Evolutionary conservation across 2,888 invertebrate species (phyloP), one percentile per base, ranked within the genome.

Genomic region (Brachylomia viminalis): DNA sequence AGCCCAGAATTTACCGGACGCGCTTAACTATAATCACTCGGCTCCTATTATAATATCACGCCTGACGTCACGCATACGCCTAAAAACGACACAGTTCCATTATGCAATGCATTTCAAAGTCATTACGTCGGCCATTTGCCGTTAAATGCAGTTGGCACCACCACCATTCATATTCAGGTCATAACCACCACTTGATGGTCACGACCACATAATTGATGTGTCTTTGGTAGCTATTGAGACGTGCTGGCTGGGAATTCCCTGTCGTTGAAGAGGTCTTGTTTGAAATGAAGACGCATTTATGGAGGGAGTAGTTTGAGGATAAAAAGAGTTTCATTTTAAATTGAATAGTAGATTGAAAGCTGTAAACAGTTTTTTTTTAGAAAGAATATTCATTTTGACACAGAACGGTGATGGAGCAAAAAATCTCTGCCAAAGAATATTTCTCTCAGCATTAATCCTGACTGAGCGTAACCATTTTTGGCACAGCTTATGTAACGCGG

Each of bases 91-190:
- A 20, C 23, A 45, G 13, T 23, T 47, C 23, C 61, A 73, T 62
- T 72, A 65, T 33, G 80, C 66, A 61, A 56, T 72, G 27, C 66
- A 62, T 66, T 79, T 66, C n/a, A 72, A n/a, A 52, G 61, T 56
- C 58, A 59, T 49, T 23, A 52, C 7, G 10, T 45, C 38, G 13
- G 10, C 23, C 33, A 58, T 71, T 71, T 65, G 58, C 27, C 45
- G 38, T 56, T 62, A 49, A 79, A 64, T 67, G 49, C 73, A 67
- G 73, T 79, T 62, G 66, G 73, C 80, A 56, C 27, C 42, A 66
- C 45, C 49, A 49, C 23, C 6, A 23, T 49, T 66, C 66, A 49
- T 49, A 66, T 66, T 66, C 23, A 49, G 15, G 23, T 66, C 49
- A 62, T 52, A 56, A 52, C 15, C 56, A 42, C 7, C 23, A 15